Percentiles rank a stretch among this genome's conserved stretches.
Conservation (phyloP, 2,888 invertebrate species). For the Antitype chi region DNA sequence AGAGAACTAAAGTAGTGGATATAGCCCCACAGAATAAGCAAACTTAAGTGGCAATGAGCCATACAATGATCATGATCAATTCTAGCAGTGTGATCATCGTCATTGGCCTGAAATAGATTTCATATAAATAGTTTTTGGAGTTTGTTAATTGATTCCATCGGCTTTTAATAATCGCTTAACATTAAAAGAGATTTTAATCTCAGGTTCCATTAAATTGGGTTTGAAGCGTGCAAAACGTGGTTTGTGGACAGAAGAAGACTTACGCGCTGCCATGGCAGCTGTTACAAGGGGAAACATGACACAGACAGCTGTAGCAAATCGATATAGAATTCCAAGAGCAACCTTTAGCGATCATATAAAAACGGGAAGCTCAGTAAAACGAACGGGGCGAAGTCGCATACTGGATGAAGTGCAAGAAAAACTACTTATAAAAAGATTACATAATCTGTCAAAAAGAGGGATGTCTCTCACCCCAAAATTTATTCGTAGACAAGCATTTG, state of each 20-base stretch:
- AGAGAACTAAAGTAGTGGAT: not conserved
- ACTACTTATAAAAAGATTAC: conserved; percentile 2
- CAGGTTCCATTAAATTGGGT: not conserved
- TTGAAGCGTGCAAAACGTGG: no score
- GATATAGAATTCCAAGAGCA: no score
- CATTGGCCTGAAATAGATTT: not conserved
- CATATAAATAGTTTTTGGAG: not conserved
- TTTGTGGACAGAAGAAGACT: no score
- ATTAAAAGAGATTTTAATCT: not conserved
- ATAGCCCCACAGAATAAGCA: not conserved
- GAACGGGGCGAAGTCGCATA: no score
- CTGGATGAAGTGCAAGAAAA: conserved; percentile 9
- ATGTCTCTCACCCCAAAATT: not conserved
- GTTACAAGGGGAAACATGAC: no score
- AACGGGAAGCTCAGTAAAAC: no score
- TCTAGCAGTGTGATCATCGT: not conserved
- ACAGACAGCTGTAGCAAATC: no score
- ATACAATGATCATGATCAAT: not conserved
- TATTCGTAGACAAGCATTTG: conserved; percentile 20
- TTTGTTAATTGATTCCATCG: not conserved
- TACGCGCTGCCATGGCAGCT: no score
- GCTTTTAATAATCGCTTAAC: not conserved
- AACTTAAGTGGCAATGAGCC: not conserved
- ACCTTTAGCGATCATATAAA: no score
- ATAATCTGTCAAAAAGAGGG: not conserved